phyloP scores from a whole-genome alignment of 2,797 vertebrate genomes.

The Pangasius mekongensis region DNA sequence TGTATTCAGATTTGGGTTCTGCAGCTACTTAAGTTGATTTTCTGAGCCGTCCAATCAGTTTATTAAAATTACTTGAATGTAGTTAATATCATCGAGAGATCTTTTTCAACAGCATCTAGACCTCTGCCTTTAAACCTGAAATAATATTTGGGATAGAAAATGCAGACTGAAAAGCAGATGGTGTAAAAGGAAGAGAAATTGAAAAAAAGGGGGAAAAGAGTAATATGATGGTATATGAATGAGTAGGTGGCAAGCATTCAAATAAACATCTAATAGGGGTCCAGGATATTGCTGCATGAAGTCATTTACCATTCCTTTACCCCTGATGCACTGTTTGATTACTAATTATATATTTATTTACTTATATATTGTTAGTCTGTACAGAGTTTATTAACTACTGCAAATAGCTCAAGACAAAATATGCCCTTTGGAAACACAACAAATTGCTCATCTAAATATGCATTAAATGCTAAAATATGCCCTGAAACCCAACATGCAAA shows the following conservation, averaged over 20 bases:
- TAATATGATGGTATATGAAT: background rate
- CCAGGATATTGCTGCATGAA: background rate
- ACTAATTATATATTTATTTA: background rate
- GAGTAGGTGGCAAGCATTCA: background rate
- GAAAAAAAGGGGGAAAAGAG: background rate
- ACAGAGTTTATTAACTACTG: background rate
- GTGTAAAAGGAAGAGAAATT: background rate
- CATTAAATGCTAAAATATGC: conserved; percentile 17
- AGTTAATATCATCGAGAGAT: background rate
- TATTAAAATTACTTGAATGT: background rate
- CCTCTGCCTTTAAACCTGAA: background rate
- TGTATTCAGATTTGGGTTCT: background rate
- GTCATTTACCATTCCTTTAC: background rate
- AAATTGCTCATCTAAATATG: conserved; percentile 31
- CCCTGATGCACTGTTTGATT: background rate
- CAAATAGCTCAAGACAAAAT: conserved; percentile 1
- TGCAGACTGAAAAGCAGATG: background rate
- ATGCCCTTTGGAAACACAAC: background rate
- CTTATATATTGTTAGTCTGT: background rate
- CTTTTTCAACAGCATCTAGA: background rate
- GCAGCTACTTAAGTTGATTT: background rate
- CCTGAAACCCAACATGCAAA: background rate
- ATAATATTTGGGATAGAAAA: background rate
- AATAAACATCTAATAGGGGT: background rate
- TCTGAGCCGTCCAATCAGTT: background rate